A percentile compares a stretch with the other conserved stretches of the same genome.
phyloP scores from a whole-genome alignment of 2,888 invertebrate species.

The Prosapia bicincta region DNA sequence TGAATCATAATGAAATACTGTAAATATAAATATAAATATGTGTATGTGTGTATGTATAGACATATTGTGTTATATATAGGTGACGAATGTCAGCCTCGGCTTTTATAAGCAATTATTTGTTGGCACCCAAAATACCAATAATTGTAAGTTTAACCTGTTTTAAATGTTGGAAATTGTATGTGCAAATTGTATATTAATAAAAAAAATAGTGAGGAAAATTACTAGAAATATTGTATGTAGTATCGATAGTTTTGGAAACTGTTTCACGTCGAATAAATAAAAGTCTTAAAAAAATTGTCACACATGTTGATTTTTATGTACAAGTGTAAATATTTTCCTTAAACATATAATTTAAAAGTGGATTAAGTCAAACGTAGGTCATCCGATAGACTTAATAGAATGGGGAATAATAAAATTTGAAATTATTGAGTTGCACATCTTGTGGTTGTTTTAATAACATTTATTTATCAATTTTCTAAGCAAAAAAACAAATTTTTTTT shows the following conservation, averaged over 20 bases:
- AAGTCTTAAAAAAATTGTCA: slow-evolving; percentile 12
- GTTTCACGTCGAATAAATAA: slow-evolving; percentile 28
- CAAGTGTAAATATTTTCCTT: no score
- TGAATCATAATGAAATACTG: slow-evolving; percentile 17
- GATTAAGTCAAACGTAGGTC: no score
- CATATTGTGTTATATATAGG: slow-evolving; percentile 8
- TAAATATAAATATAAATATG: slow-evolving; percentile 26
- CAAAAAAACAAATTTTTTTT: no score
- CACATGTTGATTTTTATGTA: no score
- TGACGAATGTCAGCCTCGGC: background rate
- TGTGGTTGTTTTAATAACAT: no score
- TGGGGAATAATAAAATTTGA: no score
- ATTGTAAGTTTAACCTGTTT: slow-evolving; percentile 4
- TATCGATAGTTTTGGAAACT: slow-evolving; percentile 28
- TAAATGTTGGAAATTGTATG: slow-evolving; percentile 17
- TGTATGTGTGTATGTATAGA: slow-evolving; percentile 29
- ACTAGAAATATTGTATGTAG: slow-evolving; percentile 26
- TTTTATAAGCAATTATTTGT: background rate
- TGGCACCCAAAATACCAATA: background rate
- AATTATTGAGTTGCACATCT: no score
- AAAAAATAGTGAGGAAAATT: slow-evolving; percentile 16
- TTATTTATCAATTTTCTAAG: no score
- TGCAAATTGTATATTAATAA: slow-evolving; percentile 11
- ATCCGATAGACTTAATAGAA: no score
- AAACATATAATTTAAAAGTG: no score